Base-by-base conservation (phyloP, 2,888 invertebrate species). In the Cantharis flavilabris region DNA sequence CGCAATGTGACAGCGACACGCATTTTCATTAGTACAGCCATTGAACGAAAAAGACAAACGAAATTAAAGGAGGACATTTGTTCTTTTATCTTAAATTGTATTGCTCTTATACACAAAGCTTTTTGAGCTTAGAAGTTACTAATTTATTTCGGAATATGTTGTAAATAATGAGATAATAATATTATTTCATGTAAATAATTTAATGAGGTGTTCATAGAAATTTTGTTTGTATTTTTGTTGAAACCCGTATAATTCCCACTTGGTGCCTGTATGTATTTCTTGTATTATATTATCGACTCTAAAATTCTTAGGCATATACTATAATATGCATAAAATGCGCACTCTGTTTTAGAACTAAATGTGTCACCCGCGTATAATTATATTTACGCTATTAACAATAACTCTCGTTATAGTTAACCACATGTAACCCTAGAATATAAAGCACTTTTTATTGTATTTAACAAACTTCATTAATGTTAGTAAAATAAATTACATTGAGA, bases 401-500 rank as follows among this genome's bases (percentile, higher is more conserved):
- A 49, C 49, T 49, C 49, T 49, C n/a, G 49, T 49, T 49, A 49
- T 49, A 49, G 49, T 49, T 49, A 49, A 49, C 49, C 49, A 49
- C 49, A 49, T 49, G 49, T 49, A 49, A 65, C 65, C 20, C 65
- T 65, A 65, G 11, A 65, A 65, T 65, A 65, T 49, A 49, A 49
- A 49, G 49, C 49, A 49, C 49, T 49, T 49, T 49, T 49, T 49
- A 49, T 77, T 77, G 75, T 77, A 63, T 75, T 62, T 67, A 62
- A 69, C 69, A 72, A 77, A 74, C 77, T 77, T 72, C 72, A 77
- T 77, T 77, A 77, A 77, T 75, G 75, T 65, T 75, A 70, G n/a
- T 63, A 75, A 69, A 77, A 77, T 77, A 75, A 77, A 77, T 77
- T 77, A 77, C 75, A 72, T 64, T 49, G 49, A 64, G 33, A 62